A percentile compares a stretch with the other conserved stretches of the same genome.
These are phyloP conservation scores for Polietes domitor DNA, from an alignment of 2,888 invertebrate species.

Conservation along the genomic window DNA sequence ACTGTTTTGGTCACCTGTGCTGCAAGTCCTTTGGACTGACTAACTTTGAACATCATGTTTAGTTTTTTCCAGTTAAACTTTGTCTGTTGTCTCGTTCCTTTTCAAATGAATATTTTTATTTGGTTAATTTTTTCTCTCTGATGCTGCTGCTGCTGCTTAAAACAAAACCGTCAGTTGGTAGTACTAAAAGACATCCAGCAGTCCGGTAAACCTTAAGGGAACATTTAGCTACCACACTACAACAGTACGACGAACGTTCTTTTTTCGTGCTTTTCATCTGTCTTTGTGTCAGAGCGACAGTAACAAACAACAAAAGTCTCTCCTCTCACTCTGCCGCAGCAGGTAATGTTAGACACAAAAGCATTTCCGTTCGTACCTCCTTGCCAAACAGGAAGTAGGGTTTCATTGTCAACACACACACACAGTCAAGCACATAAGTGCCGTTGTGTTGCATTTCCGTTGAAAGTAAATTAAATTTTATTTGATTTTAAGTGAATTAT, in stretches of 20 bases:
- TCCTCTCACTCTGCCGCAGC: slow-evolving; percentile 14
- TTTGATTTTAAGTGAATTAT: slow-evolving; percentile 69
- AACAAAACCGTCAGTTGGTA: neutral
- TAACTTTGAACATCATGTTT: slow-evolving; percentile 40
- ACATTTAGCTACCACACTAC: slow-evolving; percentile 49
- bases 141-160: neutral
- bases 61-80: slow-evolving; percentile 28
- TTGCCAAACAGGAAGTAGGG: slow-evolving; percentile 62
- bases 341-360: slow-evolving; percentile 57
- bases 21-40: slow-evolving; percentile 23
- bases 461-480: slow-evolving; percentile 67
- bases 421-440: slow-evolving; percentile 50
- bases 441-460: slow-evolving; percentile 67
- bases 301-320: slow-evolving; percentile 50
- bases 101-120: slow-evolving; percentile 20
- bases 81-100: neutral
- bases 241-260: slow-evolving; percentile 13
- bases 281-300: slow-evolving; percentile 52
- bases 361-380: neutral
- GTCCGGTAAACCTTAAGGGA: slow-evolving; percentile 51
- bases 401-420: slow-evolving; percentile 59
- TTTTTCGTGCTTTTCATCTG: slow-evolving; percentile 22
- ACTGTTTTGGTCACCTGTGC: slow-evolving; percentile 32
- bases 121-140: neutral
- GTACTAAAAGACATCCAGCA: neutral